Percentiles rank a stretch among this genome's conserved stretches.
Conservation (phyloP, 1,140 invertebrate genomes). For the Rhynchophorus ferrugineus region DNA sequence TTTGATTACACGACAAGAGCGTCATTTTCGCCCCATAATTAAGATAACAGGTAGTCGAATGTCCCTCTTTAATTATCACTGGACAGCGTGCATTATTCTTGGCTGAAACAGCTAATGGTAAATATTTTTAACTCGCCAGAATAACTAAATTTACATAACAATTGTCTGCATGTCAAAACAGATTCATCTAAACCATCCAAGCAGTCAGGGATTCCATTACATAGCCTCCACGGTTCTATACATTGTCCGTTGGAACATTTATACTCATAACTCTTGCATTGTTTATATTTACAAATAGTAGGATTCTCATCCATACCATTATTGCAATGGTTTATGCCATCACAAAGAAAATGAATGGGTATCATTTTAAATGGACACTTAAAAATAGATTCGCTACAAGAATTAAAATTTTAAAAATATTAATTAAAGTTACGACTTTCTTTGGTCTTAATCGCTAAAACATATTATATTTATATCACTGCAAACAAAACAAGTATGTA, state of each 20-base stretch:
- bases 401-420: too few species aligned
- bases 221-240: constrained; percentile 1
- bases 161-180: background rate
- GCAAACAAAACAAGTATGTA: too few species aligned
- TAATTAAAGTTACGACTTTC: background rate
- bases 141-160: background rate
- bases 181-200: background rate
- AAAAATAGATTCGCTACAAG: constrained; percentile 7
- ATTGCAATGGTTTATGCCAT: background rate
- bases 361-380: background rate
- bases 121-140: background rate
- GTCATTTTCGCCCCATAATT: constrained; percentile 31
- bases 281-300: background rate
- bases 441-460: too few species aligned
- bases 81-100: background rate
- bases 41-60: constrained; percentile 26
- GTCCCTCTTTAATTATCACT: background rate
- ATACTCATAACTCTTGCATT: background rate
- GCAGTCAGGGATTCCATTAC: background rate
- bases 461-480: too few species aligned
- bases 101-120: background rate
- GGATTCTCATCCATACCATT: constrained; percentile 8
- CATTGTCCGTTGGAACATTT: background rate
- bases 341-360: background rate
- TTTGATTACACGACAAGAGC: constrained; percentile 32